Evolutionary conservation across 2,797 vertebrate species (phyloP), one percentile per base, ranked within the genome.

Genomic region (Myotis daubentonii): DNA sequence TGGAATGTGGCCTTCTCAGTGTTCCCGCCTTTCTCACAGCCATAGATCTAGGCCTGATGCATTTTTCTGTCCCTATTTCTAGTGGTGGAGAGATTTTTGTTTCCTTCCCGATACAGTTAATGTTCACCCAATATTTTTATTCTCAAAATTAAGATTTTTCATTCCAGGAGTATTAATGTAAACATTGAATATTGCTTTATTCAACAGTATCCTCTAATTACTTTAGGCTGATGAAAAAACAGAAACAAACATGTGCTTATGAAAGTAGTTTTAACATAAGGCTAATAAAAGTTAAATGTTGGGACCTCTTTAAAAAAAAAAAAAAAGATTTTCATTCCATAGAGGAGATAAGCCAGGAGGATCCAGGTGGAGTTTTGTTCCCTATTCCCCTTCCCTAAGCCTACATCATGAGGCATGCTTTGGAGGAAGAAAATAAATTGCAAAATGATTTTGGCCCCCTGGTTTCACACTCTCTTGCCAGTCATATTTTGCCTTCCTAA

Each of bases 131-230:
- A 4, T 49, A 38, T 28, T 78, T 87, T 49, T 65, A 0, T 28
- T 19, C 12, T 19, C 55, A 33, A 16, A 53, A 30, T 66, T 55
- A 74, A 79, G 7, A n/a, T n/a, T 16, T 16, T 74, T 51, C 55
- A 57, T 57, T 57, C 55, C 55, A 33, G 11, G 41, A 57, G 28
- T 68, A 57, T 76, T 82, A 68, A 76, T 68, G 17, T 38, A 68
- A 76, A 89, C 25, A 60, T 6, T 83, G 79, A 60, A 51, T 38
- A 65, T n/a, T 91, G 6, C 10, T 87, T 38, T 60, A 70, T 60
- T 94, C 33, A 62, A 91, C 74, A 68, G 33, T 74, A 86, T 80
- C 2, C 76, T 86, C 13, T 80, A 20, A 80, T 15, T 62, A 65
- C 38, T 41, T 68, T 28, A 82, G n/a, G 41, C 28, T 70, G 53